Evolutionary conservation across 2,888 invertebrate species (phyloP).

Genomic region (Amphipyra berbera): DNA sequence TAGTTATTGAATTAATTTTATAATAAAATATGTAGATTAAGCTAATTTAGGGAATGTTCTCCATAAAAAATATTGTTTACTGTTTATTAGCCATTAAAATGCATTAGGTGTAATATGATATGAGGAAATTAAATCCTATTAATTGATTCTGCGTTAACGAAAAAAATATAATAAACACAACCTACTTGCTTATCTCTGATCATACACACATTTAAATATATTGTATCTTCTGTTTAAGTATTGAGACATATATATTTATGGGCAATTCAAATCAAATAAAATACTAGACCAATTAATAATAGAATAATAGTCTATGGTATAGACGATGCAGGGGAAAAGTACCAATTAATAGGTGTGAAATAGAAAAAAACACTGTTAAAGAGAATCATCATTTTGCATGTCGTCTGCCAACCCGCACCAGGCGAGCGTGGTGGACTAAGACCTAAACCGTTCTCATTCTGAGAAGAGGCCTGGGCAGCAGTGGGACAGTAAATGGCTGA

Average conservation of each 20-base stretch:
- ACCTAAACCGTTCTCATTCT: too few species aligned
- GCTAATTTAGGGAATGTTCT: conserved; percentile 1
- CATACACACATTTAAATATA: conserved; percentile 3
- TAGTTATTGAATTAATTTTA: too few species aligned
- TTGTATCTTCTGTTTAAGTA: conserved; percentile 6
- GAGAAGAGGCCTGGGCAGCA: too few species aligned
- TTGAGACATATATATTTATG: conserved; percentile 1
- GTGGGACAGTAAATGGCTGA: too few species aligned
- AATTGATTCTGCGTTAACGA: conserved; percentile 4
- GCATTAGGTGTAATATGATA: conserved; percentile 36
- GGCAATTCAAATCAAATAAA: neutral
- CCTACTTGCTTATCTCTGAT: conserved; percentile 22
- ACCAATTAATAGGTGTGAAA: neutral
- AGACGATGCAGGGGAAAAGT: conserved; percentile 4
- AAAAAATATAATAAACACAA: conserved; percentile 10
- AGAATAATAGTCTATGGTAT: neutral
- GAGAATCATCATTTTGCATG: neutral
- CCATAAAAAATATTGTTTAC: conserved; percentile 2
- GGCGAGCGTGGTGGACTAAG: too few species aligned
- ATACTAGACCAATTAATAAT: conserved; percentile 13
- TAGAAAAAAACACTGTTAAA: neutral
- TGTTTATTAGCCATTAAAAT: conserved; percentile 7
- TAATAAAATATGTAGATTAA: conserved; percentile 4
- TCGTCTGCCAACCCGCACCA: too few species aligned
- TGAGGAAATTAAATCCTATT: conserved; percentile 24